Evolutionary conservation across 2,888 invertebrate species (phyloP).

Genomic region (Agapostemon virescens): DNA sequence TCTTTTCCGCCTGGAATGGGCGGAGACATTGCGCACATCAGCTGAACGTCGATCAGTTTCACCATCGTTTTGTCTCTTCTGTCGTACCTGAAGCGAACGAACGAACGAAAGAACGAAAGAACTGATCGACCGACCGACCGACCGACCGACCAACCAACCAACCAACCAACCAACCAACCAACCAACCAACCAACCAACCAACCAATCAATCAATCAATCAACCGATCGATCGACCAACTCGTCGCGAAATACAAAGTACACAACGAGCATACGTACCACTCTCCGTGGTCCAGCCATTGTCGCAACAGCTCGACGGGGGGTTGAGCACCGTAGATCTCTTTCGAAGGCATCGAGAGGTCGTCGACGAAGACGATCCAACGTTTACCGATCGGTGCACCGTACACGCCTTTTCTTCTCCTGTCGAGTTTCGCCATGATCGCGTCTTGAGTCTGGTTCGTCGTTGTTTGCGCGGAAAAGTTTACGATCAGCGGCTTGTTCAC

Average conservation of each 20-base stretch:
- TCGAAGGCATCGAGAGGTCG: conserved; percentile 96
- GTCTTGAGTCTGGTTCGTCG: conserved; percentile 95
- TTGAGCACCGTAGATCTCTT: conserved; percentile 95
- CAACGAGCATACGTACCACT: conserved; percentile 86
- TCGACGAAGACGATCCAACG: conserved; percentile 95
- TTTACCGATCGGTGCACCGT: conserved; percentile 95
- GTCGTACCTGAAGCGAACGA: conserved; percentile 84
- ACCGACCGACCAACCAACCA: too few species aligned
- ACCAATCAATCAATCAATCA: too few species aligned
- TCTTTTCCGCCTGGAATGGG: conserved; percentile 91
- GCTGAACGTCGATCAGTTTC: conserved; percentile 88
- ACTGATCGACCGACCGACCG: too few species aligned
- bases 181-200: too few species aligned
- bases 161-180: too few species aligned
- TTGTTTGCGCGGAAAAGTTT: conserved; percentile 96
- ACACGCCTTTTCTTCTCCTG: conserved; percentile 95
- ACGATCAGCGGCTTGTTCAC: conserved; percentile 92
- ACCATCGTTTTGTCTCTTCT: conserved; percentile 89
- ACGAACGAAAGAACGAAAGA: too few species aligned
- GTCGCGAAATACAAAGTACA: background rate
- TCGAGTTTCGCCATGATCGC: conserved; percentile 97
- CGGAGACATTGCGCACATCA: conserved; percentile 91
- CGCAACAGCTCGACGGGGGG: conserved; percentile 95
- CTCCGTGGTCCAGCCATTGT: conserved; percentile 93
- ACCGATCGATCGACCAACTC: too few species aligned